phyloP scores from a whole-genome alignment of 2,888 invertebrate species.

The Podotricha telesiphe region DNA sequence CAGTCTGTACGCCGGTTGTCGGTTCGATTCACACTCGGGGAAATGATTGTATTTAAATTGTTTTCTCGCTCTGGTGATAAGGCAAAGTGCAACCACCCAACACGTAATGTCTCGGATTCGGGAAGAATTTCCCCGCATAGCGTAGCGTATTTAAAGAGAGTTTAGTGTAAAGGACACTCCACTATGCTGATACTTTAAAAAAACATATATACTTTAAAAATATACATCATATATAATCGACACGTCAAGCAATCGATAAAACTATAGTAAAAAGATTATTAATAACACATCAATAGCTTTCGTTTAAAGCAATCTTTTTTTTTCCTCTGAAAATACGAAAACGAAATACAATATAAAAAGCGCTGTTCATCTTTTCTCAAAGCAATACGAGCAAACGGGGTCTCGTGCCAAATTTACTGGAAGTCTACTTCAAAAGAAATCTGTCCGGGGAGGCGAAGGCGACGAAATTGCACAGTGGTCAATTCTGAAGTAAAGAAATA shows the following conservation, averaged over 20 bases:
- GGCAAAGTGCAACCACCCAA: too few species aligned
- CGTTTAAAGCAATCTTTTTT: conserved; percentile 9
- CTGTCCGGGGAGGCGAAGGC: conserved; percentile 47
- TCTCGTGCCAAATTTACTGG: conserved; percentile 59
- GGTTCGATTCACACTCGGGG: too few species aligned
- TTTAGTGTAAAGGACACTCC: too few species aligned
- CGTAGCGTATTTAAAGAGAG: too few species aligned
- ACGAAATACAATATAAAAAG: conserved; percentile 30
- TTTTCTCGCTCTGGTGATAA: too few species aligned
- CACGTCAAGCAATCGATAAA: background rate
- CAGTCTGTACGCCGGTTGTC: too few species aligned
- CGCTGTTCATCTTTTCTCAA: conserved; percentile 37
- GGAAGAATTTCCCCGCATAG: too few species aligned
- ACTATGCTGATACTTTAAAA: too few species aligned
- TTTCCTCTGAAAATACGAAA: conserved; percentile 21
- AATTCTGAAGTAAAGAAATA: conserved; percentile 36
- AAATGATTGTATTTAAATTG: too few species aligned
- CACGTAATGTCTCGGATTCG: too few species aligned
- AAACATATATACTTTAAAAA: too few species aligned
- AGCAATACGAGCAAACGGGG: conserved; percentile 42
- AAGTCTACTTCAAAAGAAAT: conserved; percentile 61
- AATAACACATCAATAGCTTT: conserved; percentile 2
- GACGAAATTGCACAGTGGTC: conserved; percentile 48
- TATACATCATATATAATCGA: too few species aligned
- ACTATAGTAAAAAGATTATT: background rate